Base-by-base conservation (phyloP, 2,113 vertebrate genomes). In the Cathartes aura region DNA sequence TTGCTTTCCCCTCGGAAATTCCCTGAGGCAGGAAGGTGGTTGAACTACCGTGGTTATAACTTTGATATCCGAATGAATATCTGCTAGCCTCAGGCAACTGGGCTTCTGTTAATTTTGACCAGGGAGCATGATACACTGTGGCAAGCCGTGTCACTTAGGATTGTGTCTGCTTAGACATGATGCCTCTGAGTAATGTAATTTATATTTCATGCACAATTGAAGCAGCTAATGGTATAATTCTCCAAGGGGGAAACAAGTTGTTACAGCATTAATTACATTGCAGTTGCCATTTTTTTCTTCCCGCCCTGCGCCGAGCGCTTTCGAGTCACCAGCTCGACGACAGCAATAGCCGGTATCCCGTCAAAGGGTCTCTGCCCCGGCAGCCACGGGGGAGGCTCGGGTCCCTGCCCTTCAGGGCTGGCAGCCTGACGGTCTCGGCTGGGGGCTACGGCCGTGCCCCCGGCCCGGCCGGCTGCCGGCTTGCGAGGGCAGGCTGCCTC, bases 201-300 rank as follows among this genome's bases (percentile, higher is more conserved):
- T 98, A 98, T 99, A 98, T 98, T 98, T 98, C 98, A 99, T 98
- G 98, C 98, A 98, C 98, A 99, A 98, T 98, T 99, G 98, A 98
- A 98, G 98, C 98, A 98, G 98, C 98, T 98, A 99, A 99, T 99
- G 98, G 98, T 98, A 97, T 98, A 98, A 98, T 98, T 98, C 98
- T 98, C 98, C 97, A 98, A 98, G 98, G 98, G 98, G 96, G 95
- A 98, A 98, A 98, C 98, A 98, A 98, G 98, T 98, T 98, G 98
- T 98, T 98, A 98, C 98, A 98, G 98, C 98, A 98, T 98, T 99
- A 99, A 98, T 98, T 99, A 98, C 98, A 98, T 96, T 92, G 98
- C 97, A 97, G 96, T 97, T 98, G 27, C 97, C 93, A 12, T 95
- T 94, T 94, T 90, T 95, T 88, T 53, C 83, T 24, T 16, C 18